These are phyloP conservation scores for Nematostella vectensis DNA, from an alignment of 92 coral and sea anemone genomes.

Conservation along the genomic window DNA sequence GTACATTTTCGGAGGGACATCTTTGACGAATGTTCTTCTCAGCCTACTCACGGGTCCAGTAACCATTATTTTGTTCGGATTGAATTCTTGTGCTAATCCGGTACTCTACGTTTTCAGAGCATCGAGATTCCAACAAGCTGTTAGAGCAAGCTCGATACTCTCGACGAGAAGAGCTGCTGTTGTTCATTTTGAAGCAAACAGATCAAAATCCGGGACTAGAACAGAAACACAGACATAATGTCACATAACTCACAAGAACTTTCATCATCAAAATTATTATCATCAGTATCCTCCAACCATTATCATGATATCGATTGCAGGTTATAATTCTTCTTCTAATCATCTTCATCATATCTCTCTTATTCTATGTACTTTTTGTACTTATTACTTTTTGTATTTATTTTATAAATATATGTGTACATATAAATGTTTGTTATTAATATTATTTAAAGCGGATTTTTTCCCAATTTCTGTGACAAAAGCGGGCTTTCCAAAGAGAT, in stretches of 20 bases:
- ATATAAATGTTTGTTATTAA: no score
- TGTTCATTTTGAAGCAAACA: background rate
- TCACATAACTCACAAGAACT: no score
- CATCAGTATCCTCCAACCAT: no score
- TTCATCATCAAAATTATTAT: no score
- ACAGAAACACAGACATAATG: background rate
- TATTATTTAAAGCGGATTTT: no score
- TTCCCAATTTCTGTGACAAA: no score
- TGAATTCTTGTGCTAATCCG: constrained; percentile 3
- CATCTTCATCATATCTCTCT: no score
- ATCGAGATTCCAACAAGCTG: background rate
- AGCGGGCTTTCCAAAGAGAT: no score
- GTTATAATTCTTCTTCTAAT: background rate
- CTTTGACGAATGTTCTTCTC: background rate
- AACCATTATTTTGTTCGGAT: background rate
- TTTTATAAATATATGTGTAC: no score
- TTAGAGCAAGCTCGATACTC: background rate
- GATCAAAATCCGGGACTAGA: background rate
- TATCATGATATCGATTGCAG: background rate
- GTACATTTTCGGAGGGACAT: background rate
- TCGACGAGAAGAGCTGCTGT: background rate
- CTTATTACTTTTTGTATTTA: no score
- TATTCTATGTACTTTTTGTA: background rate
- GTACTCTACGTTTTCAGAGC: background rate
- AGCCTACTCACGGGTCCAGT: background rate